phyloP scores from a whole-genome alignment of 1,140 invertebrate genomes.

The Zaprionus kolodkinae region DNA sequence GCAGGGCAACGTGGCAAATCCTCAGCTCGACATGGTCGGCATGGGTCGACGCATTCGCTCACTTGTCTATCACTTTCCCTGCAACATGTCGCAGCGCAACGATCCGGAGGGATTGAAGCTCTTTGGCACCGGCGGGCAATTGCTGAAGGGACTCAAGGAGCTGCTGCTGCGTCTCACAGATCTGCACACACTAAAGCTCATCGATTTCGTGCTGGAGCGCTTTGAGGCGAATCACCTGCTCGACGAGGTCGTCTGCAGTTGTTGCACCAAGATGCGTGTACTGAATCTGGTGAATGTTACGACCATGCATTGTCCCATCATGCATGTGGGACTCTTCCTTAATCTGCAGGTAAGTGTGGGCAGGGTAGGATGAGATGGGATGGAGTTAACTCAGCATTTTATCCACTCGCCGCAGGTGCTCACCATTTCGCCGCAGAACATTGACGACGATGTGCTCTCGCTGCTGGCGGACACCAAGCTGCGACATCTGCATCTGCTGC shows the following conservation, averaged over 20 bases:
- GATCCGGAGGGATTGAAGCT: conserved; percentile 87
- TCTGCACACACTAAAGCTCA: conserved; percentile 88
- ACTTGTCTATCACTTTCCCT: conserved; percentile 92
- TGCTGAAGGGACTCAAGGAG: conserved; percentile 88
- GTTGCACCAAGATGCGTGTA: conserved; percentile 87
- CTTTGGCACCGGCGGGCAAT: conserved; percentile 91
- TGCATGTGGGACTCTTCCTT: conserved; percentile 91
- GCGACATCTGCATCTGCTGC: conserved; percentile 90
- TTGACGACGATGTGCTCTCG: conserved; percentile 90
- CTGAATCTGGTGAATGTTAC: conserved; percentile 91
- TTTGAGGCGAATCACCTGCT: conserved; percentile 89
- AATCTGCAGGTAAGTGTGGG: conserved; percentile 87
- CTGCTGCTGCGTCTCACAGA: conserved; percentile 89
- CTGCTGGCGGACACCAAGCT: conserved; percentile 88
- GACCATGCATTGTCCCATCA: conserved; percentile 89
- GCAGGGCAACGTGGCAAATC: conserved; percentile 51
- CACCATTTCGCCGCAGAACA: conserved; percentile 92
- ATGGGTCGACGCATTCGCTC: conserved; percentile 87
- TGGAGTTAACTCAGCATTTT: background rate
- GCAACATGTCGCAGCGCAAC: conserved; percentile 89
- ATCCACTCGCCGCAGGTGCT: conserved; percentile 85
- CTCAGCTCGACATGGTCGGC: conserved; percentile 81
- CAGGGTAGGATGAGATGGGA: accelerated
- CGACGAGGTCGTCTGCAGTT: conserved; percentile 89
- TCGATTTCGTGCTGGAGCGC: conserved; percentile 91